Conservation (phyloP, 2,888 invertebrate genomes). For the Ceraclea dissimilis region DNA sequence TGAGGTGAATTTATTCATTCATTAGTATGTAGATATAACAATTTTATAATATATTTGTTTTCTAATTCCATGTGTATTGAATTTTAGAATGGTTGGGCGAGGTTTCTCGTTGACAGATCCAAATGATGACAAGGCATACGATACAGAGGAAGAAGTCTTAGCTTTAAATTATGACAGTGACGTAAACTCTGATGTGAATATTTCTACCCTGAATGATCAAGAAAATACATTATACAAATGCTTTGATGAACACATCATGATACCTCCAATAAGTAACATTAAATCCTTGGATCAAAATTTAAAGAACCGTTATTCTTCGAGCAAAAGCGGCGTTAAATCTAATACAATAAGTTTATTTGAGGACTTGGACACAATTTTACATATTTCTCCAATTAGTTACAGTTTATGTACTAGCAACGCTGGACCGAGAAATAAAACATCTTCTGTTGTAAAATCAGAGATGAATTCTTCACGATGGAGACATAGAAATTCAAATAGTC, state of each 20-base stretch:
- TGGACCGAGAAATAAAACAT: slow-evolving; percentile 33
- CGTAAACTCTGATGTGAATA: neutral
- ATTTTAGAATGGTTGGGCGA: slow-evolving; percentile 41
- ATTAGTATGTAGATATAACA: too few species aligned
- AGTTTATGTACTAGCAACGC: slow-evolving; percentile 33
- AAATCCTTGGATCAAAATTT: slow-evolving; percentile 6
- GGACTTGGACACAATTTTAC: slow-evolving; percentile 40
- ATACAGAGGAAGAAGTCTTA: slow-evolving; percentile 41
- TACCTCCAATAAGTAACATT: slow-evolving; percentile 8
- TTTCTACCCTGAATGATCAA: slow-evolving; percentile 6
- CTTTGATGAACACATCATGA: slow-evolving; percentile 3
- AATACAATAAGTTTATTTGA: slow-evolving; percentile 27
- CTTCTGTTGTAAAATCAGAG: slow-evolving; percentile 41
- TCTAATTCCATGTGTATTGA: neutral
- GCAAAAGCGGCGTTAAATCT: slow-evolving; percentile 10
- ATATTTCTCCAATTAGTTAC: slow-evolving; percentile 43
- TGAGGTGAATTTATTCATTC: slow-evolving; percentile 38
- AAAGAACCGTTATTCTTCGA: neutral
- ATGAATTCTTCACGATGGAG: slow-evolving; percentile 46
- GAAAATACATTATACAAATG: neutral
- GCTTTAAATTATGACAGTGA: slow-evolving; percentile 39
- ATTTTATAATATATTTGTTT: too few species aligned
- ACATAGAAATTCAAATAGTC: slow-evolving; percentile 33
- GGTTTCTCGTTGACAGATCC: slow-evolving; percentile 37
- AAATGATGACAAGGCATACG: slow-evolving; percentile 32